Conservation (phyloP, 1,140 invertebrate genomes). For the Neodiprion lecontei region DNA sequence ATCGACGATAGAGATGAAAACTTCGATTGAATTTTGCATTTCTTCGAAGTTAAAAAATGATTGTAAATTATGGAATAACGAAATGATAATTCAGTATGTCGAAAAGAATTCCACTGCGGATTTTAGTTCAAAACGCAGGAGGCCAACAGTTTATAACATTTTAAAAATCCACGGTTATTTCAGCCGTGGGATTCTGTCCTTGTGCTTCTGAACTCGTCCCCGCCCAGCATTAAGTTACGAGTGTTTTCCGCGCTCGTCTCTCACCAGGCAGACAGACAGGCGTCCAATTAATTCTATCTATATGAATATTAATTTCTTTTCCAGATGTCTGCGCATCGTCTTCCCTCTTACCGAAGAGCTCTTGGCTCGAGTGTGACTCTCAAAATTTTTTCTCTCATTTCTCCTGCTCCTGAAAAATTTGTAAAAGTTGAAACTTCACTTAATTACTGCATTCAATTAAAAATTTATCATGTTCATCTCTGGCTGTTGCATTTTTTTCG, state of each 20-base stretch:
- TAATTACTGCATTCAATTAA: neutral
- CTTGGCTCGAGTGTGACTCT: no score
- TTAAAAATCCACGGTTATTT: no score
- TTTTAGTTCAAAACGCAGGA: neutral
- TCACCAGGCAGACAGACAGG: neutral
- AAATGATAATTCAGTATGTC: neutral
- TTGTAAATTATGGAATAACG: neutral
- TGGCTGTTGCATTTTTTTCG: neutral
- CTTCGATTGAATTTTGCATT: no score
- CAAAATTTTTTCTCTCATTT: no score
- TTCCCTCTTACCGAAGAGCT: neutral
- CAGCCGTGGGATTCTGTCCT: neutral
- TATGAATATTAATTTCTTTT: neutral
- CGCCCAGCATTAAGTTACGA: neutral
- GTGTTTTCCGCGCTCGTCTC: neutral
- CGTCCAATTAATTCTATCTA: neutral
- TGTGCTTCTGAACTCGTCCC: neutral
- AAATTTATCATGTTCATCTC: neutral
- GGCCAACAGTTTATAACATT: neutral
- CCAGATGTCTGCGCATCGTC: constrained; percentile 1
- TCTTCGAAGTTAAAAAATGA: no score
- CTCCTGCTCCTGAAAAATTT: neutral
- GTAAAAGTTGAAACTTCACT: neutral
- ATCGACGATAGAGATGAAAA: no score
- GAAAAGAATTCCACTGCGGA: neutral